These are phyloP conservation scores for Branchellion lobata DNA, from an alignment of 2,888 invertebrate species.

Conservation along the genomic window DNA sequence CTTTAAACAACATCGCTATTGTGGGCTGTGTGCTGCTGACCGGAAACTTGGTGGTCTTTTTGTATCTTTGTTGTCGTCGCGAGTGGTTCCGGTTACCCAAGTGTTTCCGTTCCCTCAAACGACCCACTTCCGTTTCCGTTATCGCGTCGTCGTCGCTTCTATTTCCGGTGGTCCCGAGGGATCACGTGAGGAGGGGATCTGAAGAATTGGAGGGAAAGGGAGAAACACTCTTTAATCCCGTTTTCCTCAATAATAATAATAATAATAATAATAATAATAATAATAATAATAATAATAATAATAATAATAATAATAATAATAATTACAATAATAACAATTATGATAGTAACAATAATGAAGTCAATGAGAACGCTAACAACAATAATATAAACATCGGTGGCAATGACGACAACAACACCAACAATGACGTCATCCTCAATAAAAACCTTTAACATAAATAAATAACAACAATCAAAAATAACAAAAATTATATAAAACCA, in stretches of 20 bases:
- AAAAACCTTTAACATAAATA: too few species aligned
- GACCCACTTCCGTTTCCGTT: conserved; percentile 15
- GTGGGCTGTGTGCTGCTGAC: conserved; percentile 34
- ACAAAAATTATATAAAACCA: too few species aligned
- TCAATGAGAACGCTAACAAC: too few species aligned
- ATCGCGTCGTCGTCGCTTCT: background rate
- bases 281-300: background rate
- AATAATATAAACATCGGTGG: too few species aligned
- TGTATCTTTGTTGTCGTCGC: conserved; percentile 22
- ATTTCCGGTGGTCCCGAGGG: background rate
- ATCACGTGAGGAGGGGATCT: too few species aligned
- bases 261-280: background rate
- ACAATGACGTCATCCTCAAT: too few species aligned
- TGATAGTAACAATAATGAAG: too few species aligned
- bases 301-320: too few species aligned
- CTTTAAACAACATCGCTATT: conserved; percentile 31
- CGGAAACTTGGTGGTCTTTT: conserved; percentile 18
- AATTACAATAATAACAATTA: too few species aligned
- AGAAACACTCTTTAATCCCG: background rate
- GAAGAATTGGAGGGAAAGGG: background rate
- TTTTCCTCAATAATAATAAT: background rate
- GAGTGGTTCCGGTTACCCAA: conserved; percentile 26
- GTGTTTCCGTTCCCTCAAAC: conserved; percentile 1
- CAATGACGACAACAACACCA: too few species aligned
- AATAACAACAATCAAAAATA: too few species aligned